A percentile compares a stretch with the other conserved stretches of the same genome.
phyloP scores from a whole-genome alignment of 2,888 invertebrate species.

The Cheiracanthium punctorium region DNA sequence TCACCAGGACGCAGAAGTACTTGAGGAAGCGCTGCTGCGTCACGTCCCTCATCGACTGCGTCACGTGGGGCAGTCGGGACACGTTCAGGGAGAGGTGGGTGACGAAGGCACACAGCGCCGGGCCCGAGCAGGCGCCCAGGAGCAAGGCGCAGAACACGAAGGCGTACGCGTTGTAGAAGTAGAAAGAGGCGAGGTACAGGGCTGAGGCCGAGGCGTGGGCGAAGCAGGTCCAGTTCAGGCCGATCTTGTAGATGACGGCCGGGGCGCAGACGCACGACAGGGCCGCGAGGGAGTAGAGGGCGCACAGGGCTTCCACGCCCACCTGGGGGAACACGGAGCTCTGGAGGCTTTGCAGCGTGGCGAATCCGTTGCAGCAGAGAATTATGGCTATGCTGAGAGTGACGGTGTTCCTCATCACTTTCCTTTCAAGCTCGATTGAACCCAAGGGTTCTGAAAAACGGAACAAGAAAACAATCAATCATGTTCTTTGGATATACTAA shows the following conservation, averaged over 20 bases:
- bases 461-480: neutral
- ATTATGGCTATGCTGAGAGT: slow-evolving; percentile 53
- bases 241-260: slow-evolving; percentile 48
- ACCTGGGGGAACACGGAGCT: slow-evolving; percentile 56
- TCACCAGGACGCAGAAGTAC: slow-evolving; percentile 59
- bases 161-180: slow-evolving; percentile 49
- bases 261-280: slow-evolving; percentile 61
- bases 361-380: slow-evolving; percentile 60
- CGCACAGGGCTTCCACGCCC: slow-evolving; percentile 43
- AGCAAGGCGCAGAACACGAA: slow-evolving; percentile 40
- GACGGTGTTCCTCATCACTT: slow-evolving; percentile 56
- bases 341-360: slow-evolving; percentile 59
- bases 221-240: slow-evolving; percentile 57
- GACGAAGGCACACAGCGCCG: slow-evolving; percentile 54
- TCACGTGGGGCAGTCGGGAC: slow-evolving; percentile 56
- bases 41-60: slow-evolving; percentile 58
- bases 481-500: too few species aligned
- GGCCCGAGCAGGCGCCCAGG: slow-evolving; percentile 58
- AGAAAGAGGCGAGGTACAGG: slow-evolving; percentile 56
- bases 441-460: slow-evolving; percentile 44
- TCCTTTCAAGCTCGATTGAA: slow-evolving; percentile 54
- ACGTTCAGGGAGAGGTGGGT: slow-evolving; percentile 61
- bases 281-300: slow-evolving; percentile 50
- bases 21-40: slow-evolving; percentile 66
- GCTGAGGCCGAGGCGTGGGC: slow-evolving; percentile 23